Conservation (phyloP, 2,888 invertebrate species). For the Xylota sylvarum region DNA sequence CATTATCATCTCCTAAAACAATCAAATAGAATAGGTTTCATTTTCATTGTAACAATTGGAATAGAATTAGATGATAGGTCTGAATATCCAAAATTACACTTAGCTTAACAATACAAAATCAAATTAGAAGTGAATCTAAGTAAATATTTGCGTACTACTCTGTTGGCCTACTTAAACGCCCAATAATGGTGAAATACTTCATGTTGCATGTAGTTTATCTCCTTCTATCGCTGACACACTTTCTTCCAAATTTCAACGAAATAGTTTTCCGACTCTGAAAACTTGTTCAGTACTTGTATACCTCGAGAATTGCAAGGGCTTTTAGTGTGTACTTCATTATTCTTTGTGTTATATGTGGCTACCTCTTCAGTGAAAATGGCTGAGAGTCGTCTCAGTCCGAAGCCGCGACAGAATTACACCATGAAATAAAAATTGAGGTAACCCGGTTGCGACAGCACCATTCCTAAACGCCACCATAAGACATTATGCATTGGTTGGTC, state of each 20-base stretch:
- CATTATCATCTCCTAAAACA: slow-evolving; percentile 84
- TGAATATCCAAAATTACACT: no score
- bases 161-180: slow-evolving; percentile 17
- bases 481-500: slow-evolving; percentile 10
- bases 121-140: background rate
- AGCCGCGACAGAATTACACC: slow-evolving; percentile 4
- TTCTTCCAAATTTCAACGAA: slow-evolving; percentile 25
- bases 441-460: slow-evolving; percentile 23
- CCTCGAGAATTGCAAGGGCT: background rate
- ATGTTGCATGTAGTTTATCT: background rate
- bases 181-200: slow-evolving; percentile 1
- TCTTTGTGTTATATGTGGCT: background rate
- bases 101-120: background rate
- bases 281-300: slow-evolving; percentile 11
- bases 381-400: slow-evolving; percentile 6
- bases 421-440: slow-evolving; percentile 36
- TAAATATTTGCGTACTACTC: background rate
- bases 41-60: no score
- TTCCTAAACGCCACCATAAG: background rate
- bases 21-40: no score
- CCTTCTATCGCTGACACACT: slow-evolving; percentile 34
- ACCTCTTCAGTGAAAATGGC: slow-evolving; percentile 20
- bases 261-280: slow-evolving; percentile 25
- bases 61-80: no score
- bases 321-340: slow-evolving; percentile 22